Base-by-base conservation (phyloP, 2,113 vertebrate species). In the Mus spicilegus region DNA sequence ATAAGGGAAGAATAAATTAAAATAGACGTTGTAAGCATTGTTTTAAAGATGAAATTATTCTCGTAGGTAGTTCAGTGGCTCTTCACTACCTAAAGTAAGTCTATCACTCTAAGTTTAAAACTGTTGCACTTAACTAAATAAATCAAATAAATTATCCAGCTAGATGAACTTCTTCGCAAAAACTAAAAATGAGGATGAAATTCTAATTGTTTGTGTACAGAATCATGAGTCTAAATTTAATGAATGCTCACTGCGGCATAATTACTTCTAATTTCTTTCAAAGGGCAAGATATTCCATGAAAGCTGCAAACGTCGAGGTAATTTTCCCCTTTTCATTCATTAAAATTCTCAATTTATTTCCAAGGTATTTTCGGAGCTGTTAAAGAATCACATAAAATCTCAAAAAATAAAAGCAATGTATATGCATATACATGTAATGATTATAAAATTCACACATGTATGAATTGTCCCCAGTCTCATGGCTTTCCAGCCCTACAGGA, bases 121-220 rank as follows among this genome's bases (percentile, higher is more conserved):
- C 6, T 82, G 84, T 3, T 76, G 1, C 16, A 97, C 54, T 95
- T 97, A 94, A 63, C 54, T 86, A 93, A 92, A 61, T 95, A 77
- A 91, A 81, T 95, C 84, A 91, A 93, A 63, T 85, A 88, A 89
- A 96, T 87, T 91, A 73, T 85, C 17, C 54, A 36, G 4, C 26
- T 76, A 72, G 58, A 90, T 81, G 17, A 96, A 96, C 33, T 4
- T 11, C 4, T 67, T 88, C 91, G 24, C 42, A 93, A 65, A 96
- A 96, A 85, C 42, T 77, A 95, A 97, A 75, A 95, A 91, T 87
- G 36, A 94, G 96, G 93, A 33, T 87, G 96, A 93, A 95, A 89
- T 96, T 97, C 36, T 54, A 94, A 89, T 95, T 89, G 7, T 89
- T 22, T 95, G 58, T 92, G 28, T 80, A 88, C 30, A 65, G 54